Conservation (phyloP, 2,797 vertebrate species). For the Stomatorhinus walkeri region DNA sequence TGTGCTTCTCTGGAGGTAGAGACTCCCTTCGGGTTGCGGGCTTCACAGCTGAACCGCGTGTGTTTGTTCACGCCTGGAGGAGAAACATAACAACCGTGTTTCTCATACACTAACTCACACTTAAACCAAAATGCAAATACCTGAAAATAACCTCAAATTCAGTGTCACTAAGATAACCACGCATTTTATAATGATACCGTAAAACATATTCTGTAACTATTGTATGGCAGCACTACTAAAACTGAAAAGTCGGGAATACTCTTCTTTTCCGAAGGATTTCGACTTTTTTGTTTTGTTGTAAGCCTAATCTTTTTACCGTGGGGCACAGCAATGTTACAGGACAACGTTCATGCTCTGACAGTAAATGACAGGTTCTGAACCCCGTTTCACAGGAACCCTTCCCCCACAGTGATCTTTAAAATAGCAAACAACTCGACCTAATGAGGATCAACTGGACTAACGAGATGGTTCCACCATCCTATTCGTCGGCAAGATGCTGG, state of each 20-base stretch:
- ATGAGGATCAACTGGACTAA: neutral
- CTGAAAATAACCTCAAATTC: neutral
- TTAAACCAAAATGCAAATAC: neutral
- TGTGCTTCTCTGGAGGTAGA: constrained; percentile 70
- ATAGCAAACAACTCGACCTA: neutral
- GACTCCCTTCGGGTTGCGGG: constrained; percentile 79
- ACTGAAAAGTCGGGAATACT: neutral
- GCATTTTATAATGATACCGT: neutral
- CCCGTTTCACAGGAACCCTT: neutral
- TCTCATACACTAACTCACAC: neutral
- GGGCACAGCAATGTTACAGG: neutral
- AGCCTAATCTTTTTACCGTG: neutral
- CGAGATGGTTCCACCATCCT: neutral
- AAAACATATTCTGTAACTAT: constrained; percentile 1
- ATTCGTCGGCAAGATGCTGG: neutral
- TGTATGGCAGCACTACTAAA: neutral
- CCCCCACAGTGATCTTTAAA: neutral
- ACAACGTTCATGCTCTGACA: neutral
- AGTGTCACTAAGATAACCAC: neutral
- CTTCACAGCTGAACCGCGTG: constrained; percentile 83
- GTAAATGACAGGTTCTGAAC: neutral
- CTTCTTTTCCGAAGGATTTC: neutral
- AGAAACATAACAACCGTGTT: constrained; percentile 18
- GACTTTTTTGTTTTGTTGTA: neutral
- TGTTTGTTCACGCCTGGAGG: constrained; percentile 66